Percentiles rank a stretch among this genome's conserved stretches.
Evolutionary conservation across 2,888 invertebrate species (phyloP).

Genomic region (Aethes cnicana): DNA sequence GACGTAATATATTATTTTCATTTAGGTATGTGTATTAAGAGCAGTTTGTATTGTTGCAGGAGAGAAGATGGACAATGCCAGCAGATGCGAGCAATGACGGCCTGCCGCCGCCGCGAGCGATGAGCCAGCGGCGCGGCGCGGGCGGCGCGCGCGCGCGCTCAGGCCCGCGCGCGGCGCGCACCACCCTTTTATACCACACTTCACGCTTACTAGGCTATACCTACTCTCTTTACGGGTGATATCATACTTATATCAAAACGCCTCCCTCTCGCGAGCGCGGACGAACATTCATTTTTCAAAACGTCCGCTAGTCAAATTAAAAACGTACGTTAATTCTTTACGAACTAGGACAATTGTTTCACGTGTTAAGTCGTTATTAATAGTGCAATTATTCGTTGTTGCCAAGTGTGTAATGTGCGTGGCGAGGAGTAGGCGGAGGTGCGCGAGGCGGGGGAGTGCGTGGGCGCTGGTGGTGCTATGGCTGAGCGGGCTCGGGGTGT

Average conservation of each 20-base stretch:
- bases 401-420: constrained; percentile 67
- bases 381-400: constrained; percentile 79
- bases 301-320: constrained; percentile 80
- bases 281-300: constrained; percentile 75
- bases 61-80: constrained; percentile 79
- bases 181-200: constrained; percentile 58
- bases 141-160: constrained; percentile 23
- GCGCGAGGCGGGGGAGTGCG: constrained; percentile 39
- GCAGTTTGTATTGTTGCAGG: constrained; percentile 63
- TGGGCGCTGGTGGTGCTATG: constrained; percentile 59
- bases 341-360: constrained; percentile 74
- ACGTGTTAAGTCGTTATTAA: constrained; percentile 69
- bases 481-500: constrained; percentile 58
- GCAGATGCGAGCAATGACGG: constrained; percentile 75
- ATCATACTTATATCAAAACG: constrained; percentile 57
- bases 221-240: constrained; percentile 68
- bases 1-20: too few species aligned
- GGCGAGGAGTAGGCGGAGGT: constrained; percentile 44
- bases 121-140: constrained; percentile 40
- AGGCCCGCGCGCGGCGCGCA: constrained; percentile 36
- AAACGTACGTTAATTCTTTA: constrained; percentile 61
- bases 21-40: too few species aligned
- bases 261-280: constrained; percentile 57
- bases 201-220: constrained; percentile 79
- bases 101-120: constrained; percentile 65